phyloP scores from a whole-genome alignment of 2,113 vertebrate species.

The Kobus ellipsiprymnus region DNA sequence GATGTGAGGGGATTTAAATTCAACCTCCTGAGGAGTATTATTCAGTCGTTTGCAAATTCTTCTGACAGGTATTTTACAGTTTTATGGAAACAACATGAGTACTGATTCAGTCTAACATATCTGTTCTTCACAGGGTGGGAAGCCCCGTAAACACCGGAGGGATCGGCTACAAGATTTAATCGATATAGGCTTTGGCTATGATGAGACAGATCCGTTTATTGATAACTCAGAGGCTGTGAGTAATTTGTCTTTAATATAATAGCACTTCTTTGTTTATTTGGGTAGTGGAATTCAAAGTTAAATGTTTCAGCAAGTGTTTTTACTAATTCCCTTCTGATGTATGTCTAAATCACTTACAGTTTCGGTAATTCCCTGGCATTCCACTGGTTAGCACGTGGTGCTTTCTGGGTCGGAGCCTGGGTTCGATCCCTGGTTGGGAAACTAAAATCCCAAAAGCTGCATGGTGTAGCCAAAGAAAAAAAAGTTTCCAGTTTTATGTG shows the following conservation, averaged over 20 bases:
- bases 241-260: constrained; percentile 69
- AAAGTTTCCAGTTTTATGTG: background rate
- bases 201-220: constrained; percentile 97
- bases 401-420: background rate
- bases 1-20: background rate
- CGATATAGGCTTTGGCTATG: constrained; percentile 97
- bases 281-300: constrained; percentile 18
- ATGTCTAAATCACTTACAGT: background rate
- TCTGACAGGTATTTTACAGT: background rate
- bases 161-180: constrained; percentile 98
- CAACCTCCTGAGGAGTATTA: background rate
- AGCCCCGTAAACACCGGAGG: constrained; percentile 90
- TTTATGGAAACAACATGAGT: background rate
- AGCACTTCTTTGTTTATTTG: constrained; percentile 22
- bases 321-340: background rate
- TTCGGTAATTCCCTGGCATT: background rate
- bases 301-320: constrained; percentile 25
- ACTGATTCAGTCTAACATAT: background rate
- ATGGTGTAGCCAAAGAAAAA: background rate
- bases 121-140: constrained; percentile 82
- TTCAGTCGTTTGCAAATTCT: background rate
- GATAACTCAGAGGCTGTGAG: constrained; percentile 99
- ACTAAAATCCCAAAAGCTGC: background rate
- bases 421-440: background rate
- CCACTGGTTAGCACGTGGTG: background rate